Evolutionary conservation across 2,797 vertebrate genomes (phyloP).

Genomic region (Gadopsis bispinosus): DNA sequence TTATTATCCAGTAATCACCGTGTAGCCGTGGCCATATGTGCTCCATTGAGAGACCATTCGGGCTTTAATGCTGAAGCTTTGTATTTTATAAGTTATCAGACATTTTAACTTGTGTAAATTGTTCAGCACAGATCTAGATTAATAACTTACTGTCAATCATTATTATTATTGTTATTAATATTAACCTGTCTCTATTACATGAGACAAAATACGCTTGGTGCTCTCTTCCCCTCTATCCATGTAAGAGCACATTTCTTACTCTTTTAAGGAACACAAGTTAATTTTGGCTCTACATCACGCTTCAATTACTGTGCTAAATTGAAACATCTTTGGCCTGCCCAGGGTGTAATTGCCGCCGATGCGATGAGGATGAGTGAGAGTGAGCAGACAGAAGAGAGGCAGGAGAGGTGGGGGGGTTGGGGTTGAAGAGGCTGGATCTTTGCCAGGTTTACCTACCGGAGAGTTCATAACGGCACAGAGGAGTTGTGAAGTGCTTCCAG

Average conservation of each 20-base stretch:
- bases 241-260: constrained; percentile 8
- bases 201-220: neutral
- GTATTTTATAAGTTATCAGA: constrained; percentile 6
- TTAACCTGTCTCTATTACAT: neutral
- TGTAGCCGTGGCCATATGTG: neutral
- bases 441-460: constrained; percentile 36
- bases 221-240: neutral
- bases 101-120: constrained; percentile 5
- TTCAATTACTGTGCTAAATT: constrained; percentile 52
- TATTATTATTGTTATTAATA: neutral
- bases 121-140: neutral
- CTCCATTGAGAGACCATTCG: neutral
- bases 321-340: constrained; percentile 54
- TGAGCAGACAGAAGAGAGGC: constrained; percentile 5
- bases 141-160: neutral
- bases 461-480: constrained; percentile 32
- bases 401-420: constrained; percentile 9
- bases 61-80: constrained; percentile 2
- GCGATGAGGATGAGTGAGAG: constrained; percentile 53
- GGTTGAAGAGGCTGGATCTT: constrained; percentile 26
- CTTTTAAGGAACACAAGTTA: constrained; percentile 41
- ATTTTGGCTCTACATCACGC: constrained; percentile 49
- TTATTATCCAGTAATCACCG: constrained; percentile 6
- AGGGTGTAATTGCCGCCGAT: constrained; percentile 59
- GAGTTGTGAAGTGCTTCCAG: constrained; percentile 41